Conservation (phyloP, 2,113 vertebrate genomes). For the Ramphastos sulfuratus region DNA sequence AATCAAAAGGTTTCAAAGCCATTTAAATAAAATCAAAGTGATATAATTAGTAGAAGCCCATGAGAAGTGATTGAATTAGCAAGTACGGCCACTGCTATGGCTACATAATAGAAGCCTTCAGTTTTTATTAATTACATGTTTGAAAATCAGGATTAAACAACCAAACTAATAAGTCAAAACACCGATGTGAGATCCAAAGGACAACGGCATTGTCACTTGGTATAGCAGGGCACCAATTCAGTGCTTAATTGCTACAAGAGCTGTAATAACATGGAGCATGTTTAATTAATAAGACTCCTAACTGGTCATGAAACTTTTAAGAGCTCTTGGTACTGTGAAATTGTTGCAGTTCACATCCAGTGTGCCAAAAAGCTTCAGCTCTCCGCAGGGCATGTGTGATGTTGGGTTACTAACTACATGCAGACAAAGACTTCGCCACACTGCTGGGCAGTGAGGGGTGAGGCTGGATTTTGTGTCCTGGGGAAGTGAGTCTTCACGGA, state of each 20-base stretch:
- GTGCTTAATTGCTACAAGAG: slow-evolving; percentile 49
- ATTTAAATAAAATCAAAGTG: slow-evolving; percentile 7
- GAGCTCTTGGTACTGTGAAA: not conserved
- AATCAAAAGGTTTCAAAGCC: slow-evolving; percentile 34
- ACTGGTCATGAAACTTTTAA: slow-evolving; percentile 47
- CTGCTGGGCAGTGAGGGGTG: accelerated
- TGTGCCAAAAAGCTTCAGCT: not conserved
- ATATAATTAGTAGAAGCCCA: slow-evolving; percentile 38
- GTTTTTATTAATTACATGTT: slow-evolving; percentile 50
- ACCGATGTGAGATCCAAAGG: not conserved
- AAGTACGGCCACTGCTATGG: not conserved
- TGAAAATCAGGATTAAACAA: slow-evolving; percentile 52
- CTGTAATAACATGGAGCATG: slow-evolving; percentile 21
- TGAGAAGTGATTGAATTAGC: slow-evolving; percentile 17
- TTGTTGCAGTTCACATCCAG: not conserved
- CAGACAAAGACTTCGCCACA: accelerated
- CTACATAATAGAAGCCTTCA: slow-evolving; percentile 39
- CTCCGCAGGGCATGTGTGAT: not conserved
- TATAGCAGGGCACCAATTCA: slow-evolving; percentile 5
- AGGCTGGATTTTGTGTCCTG: not conserved
- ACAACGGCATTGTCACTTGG: not conserved
- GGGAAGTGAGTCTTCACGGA: not conserved
- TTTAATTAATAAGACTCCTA: slow-evolving; percentile 63
- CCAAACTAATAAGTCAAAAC: slow-evolving; percentile 45
- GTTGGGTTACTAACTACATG: not conserved